Evolutionary conservation across 2,888 invertebrate species (phyloP).

Genomic region (Nebria brevicollis): DNA sequence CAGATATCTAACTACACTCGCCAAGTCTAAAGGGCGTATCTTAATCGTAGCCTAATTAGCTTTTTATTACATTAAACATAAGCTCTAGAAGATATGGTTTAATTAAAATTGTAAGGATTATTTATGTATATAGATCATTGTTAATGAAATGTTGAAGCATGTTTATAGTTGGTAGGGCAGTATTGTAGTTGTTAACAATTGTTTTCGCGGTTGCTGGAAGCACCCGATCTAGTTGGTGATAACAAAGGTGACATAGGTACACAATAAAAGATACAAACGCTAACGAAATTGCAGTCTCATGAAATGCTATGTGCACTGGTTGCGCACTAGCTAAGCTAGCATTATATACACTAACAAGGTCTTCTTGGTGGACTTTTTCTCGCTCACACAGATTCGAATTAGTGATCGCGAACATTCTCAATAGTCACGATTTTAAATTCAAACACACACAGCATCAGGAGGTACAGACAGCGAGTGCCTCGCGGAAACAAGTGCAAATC

Average conservation of each 20-base stretch:
- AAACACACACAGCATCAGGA: background rate
- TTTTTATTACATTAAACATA: too few relatives aligned
- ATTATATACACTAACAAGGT: background rate
- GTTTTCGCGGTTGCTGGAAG: background rate
- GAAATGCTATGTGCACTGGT: background rate
- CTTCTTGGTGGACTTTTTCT: constrained; percentile 18
- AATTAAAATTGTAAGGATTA: too few relatives aligned
- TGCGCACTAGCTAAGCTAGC: background rate
- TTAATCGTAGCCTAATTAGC: too few relatives aligned
- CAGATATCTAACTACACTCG: too few relatives aligned
- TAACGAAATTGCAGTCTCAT: constrained; percentile 20
- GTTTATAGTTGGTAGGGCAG: background rate
- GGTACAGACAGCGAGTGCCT: background rate
- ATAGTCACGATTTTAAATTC: constrained; percentile 22
- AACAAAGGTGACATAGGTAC: constrained; percentile 12
- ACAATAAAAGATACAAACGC: background rate
- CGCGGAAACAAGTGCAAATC: constrained; percentile 19
- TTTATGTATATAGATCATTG: too few relatives aligned
- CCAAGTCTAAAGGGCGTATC: too few relatives aligned
- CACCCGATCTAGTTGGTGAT: background rate
- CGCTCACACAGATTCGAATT: constrained; percentile 13
- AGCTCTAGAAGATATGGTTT: too few relatives aligned
- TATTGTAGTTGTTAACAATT: background rate
- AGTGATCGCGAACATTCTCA: constrained; percentile 13
- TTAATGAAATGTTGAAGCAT: background rate